These are phyloP conservation scores for Heliconius ismenius DNA, from an alignment of 2,888 invertebrate species.

Conservation along the genomic window DNA sequence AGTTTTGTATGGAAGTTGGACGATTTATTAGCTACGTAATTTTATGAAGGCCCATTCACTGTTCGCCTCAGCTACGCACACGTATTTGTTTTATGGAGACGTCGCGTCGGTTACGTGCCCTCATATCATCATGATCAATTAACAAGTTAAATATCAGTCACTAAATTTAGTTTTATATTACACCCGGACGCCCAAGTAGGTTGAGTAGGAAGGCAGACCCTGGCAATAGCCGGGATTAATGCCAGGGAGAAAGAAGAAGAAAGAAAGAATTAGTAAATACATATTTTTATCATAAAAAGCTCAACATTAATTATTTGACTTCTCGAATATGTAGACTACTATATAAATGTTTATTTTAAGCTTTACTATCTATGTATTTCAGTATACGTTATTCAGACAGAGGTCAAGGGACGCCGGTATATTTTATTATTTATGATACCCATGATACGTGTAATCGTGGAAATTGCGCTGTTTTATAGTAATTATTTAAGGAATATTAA, in stretches of 20 bases:
- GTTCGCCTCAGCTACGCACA: constrained; percentile 31
- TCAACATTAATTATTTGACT: neutral
- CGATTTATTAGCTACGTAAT: constrained; percentile 31
- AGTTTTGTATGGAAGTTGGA: constrained; percentile 20
- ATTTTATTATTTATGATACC: constrained; percentile 1
- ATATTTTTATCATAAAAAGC: neutral
- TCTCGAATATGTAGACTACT: too few relatives aligned
- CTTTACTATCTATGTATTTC: neutral
- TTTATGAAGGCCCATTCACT: constrained; percentile 34
- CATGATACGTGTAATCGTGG: neutral
- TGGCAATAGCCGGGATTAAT: too few relatives aligned
- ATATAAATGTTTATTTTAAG: neutral
- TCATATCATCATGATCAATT: constrained; percentile 3
- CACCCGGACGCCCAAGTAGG: too few relatives aligned
- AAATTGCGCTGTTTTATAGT: too few relatives aligned
- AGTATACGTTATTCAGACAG: neutral
- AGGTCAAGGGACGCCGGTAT: neutral
- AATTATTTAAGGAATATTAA: too few relatives aligned
- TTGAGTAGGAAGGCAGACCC: too few relatives aligned
- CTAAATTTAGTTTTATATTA: neutral
- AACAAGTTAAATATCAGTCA: neutral
- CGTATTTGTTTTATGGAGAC: constrained; percentile 36
- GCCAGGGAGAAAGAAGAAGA: too few relatives aligned
- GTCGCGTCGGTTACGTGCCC: constrained; percentile 30
- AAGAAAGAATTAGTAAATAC: neutral